Percentiles rank a stretch among this genome's conserved stretches.
Conservation (phyloP, 2,797 vertebrate genomes). For the Peromyscus aztecus region DNA sequence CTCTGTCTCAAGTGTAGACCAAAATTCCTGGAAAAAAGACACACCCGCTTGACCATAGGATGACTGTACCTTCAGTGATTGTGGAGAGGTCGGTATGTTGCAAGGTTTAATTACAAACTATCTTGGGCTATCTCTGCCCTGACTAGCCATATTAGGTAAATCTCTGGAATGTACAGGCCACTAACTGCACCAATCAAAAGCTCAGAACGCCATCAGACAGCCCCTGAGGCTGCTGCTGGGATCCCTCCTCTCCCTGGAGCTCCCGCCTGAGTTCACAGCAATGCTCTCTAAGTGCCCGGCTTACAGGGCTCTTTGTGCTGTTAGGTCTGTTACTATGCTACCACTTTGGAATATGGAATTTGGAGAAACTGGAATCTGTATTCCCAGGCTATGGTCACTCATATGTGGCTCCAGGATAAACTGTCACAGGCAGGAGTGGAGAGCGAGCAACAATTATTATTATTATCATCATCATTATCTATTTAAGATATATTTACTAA, state of each 20-base stretch:
- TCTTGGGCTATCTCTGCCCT: too few relatives aligned
- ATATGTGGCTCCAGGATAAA: not conserved
- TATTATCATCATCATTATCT: not conserved
- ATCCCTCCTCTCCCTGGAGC: not conserved
- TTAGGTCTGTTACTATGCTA: not conserved
- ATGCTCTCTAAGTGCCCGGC: not conserved
- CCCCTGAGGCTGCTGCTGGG: not conserved
- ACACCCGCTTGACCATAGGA: not conserved
- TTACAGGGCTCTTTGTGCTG: not conserved
- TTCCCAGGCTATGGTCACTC: not conserved
- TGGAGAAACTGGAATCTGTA: not conserved
- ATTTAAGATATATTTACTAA: too few relatives aligned
- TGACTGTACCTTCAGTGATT: not conserved
- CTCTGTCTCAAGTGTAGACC: too few relatives aligned
- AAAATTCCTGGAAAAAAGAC: not conserved
- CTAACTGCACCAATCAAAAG: not conserved
- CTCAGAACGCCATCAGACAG: not conserved
- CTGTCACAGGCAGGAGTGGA: not conserved
- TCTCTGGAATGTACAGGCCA: not conserved
- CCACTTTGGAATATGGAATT: not conserved
- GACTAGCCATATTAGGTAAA: not conserved
- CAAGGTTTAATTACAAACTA: not conserved
- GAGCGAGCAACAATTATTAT: not conserved
- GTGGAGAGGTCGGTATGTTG: not conserved
- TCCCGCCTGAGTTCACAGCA: not conserved